Evolutionary conservation across 2,888 invertebrate genomes (phyloP).

Genomic region (Steinernema hermaphroditum): DNA sequence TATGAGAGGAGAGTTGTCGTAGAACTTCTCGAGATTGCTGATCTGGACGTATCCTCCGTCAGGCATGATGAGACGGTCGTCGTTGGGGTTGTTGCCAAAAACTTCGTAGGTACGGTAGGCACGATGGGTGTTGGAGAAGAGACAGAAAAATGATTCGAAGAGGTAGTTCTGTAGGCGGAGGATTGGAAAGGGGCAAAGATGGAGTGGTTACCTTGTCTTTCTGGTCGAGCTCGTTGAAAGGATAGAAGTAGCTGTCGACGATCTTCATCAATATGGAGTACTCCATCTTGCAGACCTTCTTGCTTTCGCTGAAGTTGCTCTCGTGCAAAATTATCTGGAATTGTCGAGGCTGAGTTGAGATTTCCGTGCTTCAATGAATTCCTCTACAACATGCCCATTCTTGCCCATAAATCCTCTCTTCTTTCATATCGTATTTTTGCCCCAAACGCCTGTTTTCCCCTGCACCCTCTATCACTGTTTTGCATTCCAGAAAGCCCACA

Average conservation of each 20-base stretch:
- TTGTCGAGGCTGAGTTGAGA: background rate
- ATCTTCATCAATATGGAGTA: constrained; percentile 59
- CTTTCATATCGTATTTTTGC: too few relatives aligned
- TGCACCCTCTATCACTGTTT: background rate
- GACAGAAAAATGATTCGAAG: constrained; percentile 62
- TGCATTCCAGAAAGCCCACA: background rate
- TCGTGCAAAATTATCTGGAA: constrained; percentile 37
- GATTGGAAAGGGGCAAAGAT: background rate
- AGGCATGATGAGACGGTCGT: constrained; percentile 61
- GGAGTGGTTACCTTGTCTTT: constrained; percentile 49
- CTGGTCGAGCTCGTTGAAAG: constrained; percentile 51
- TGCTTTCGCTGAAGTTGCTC: constrained; percentile 55
- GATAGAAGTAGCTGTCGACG: constrained; percentile 59
- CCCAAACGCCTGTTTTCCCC: background rate
- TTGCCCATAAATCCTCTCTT: too few relatives aligned
- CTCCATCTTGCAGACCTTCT: constrained; percentile 61
- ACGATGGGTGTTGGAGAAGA: constrained; percentile 60
- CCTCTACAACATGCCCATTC: too few relatives aligned
- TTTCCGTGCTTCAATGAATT: too few relatives aligned
- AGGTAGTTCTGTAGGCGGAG: constrained; percentile 45
- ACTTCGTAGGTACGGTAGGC: constrained; percentile 58
- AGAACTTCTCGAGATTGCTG: constrained; percentile 56
- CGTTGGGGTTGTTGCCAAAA: constrained; percentile 55
- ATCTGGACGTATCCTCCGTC: constrained; percentile 59
- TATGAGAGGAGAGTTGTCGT: constrained; percentile 35